phyloP scores from a whole-genome alignment of 64 coral and sea anemone species.

The Trachythela sp. region DNA sequence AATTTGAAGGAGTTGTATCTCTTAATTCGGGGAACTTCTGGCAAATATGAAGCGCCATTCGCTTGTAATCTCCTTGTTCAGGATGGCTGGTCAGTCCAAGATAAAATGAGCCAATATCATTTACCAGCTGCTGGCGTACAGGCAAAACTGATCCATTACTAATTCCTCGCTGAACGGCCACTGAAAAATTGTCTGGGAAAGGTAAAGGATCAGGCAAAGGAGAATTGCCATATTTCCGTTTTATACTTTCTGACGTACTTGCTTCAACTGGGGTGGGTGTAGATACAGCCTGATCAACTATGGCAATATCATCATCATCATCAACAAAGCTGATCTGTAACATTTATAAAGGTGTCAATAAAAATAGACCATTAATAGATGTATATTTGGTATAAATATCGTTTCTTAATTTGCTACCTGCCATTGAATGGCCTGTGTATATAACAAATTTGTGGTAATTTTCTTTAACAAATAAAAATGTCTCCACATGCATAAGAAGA shows the following conservation, averaged over 20 bases:
- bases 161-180: not conserved
- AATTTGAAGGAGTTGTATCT: not conserved
- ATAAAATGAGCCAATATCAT: constrained; percentile 15
- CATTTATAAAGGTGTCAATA: not conserved
- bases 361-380: too few species aligned
- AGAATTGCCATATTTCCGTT: not conserved
- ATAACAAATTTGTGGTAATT: too few species aligned
- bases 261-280: too few species aligned
- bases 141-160: not conserved
- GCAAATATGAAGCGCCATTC: not conserved
- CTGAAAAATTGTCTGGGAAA: not conserved
- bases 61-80: constrained; percentile 3
- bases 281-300: not conserved
- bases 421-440: too few species aligned
- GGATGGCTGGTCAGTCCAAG: not conserved
- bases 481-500: too few species aligned
- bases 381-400: too few species aligned
- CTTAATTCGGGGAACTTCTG: not conserved
- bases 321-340: not conserved
- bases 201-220: not conserved
- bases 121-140: not conserved
- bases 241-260: not conserved
- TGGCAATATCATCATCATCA: not conserved
- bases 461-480: too few species aligned
- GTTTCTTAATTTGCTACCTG: too few species aligned